A percentile compares a stretch with the other conserved stretches of the same genome.
Evolutionary conservation across 2,888 invertebrate species (phyloP).

Genomic region (Strigamia crassipes): DNA sequence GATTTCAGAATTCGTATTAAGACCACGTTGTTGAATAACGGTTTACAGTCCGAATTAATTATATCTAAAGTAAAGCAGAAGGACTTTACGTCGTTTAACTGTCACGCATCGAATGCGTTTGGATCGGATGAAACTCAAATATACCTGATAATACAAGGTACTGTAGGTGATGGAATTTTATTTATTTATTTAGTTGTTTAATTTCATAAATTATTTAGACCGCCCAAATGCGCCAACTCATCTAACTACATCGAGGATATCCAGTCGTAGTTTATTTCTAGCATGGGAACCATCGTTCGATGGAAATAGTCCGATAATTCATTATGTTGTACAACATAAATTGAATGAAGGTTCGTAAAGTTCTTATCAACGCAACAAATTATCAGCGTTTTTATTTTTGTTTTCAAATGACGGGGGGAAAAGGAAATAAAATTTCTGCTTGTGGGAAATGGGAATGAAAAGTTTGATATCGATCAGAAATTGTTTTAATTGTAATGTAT

Average conservation of each 20-base stretch:
- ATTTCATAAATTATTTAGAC: slow-evolving; percentile 55
- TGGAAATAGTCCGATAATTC: slow-evolving; percentile 58
- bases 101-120: slow-evolving; percentile 48
- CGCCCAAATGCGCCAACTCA: slow-evolving; percentile 60
- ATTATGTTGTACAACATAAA: slow-evolving; percentile 61
- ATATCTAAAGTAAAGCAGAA: slow-evolving; percentile 47
- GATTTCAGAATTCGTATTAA: neutral
- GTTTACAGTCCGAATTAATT: slow-evolving; percentile 47
- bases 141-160: slow-evolving; percentile 29
- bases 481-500: neutral
- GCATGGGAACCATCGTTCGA: slow-evolving; percentile 60
- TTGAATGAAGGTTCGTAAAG: slow-evolving; percentile 55
- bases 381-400: neutral
- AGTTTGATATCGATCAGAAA: neutral
- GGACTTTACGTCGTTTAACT: slow-evolving; percentile 48
- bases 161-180: neutral
- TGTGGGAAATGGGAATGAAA: neutral
- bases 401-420: neutral
- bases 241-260: slow-evolving; percentile 57
- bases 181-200: neutral
- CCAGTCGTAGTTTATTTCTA: slow-evolving; percentile 59
- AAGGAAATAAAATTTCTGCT: neutral
- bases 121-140: slow-evolving; percentile 39
- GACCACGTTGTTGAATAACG: neutral
- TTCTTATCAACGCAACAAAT: neutral